These are phyloP conservation scores for Prosopocoilus inquinatus DNA, from an alignment of 2,888 invertebrate species.

Conservation along the genomic window DNA sequence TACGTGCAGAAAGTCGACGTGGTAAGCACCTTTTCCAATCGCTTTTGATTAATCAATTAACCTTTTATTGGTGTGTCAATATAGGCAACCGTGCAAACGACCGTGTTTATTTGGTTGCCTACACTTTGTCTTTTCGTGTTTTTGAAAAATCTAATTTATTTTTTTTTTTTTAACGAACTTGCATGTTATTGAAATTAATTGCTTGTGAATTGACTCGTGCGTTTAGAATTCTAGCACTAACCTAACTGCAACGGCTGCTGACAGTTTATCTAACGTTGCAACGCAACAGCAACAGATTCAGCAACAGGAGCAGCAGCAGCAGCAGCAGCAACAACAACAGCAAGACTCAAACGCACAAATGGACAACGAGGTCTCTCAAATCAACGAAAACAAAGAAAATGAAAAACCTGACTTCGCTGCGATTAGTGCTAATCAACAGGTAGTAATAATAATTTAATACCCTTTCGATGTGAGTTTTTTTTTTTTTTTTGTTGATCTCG, in stretches of 20 bases:
- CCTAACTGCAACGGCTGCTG: constrained; percentile 23
- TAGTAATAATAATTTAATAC: constrained; percentile 21
- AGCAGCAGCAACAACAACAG: constrained; percentile 22
- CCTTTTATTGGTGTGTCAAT: background rate
- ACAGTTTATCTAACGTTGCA: background rate
- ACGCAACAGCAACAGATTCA: constrained; percentile 40
- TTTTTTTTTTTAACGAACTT: too few species aligned
- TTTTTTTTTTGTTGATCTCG: background rate
- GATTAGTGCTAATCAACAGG: constrained; percentile 48
- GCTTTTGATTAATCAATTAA: background rate
- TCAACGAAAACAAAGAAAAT: constrained; percentile 52
- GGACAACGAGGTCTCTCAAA: constrained; percentile 50
- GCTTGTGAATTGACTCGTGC: constrained; percentile 12
- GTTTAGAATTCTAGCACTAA: constrained; percentile 30
- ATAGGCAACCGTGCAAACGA: too few species aligned
- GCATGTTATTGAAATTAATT: constrained; percentile 11
- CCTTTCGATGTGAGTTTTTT: background rate
- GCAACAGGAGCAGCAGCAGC: constrained; percentile 31
- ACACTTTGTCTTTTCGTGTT: constrained; percentile 10
- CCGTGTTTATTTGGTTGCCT: too few species aligned
- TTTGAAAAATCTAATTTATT: constrained; percentile 7
- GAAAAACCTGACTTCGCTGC: constrained; percentile 46
- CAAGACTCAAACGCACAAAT: constrained; percentile 40
- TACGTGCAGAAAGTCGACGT: constrained; percentile 78
- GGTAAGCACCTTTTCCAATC: constrained; percentile 30